Conservation (phyloP, 2,113 vertebrate species). For the Prinia subflava region DNA sequence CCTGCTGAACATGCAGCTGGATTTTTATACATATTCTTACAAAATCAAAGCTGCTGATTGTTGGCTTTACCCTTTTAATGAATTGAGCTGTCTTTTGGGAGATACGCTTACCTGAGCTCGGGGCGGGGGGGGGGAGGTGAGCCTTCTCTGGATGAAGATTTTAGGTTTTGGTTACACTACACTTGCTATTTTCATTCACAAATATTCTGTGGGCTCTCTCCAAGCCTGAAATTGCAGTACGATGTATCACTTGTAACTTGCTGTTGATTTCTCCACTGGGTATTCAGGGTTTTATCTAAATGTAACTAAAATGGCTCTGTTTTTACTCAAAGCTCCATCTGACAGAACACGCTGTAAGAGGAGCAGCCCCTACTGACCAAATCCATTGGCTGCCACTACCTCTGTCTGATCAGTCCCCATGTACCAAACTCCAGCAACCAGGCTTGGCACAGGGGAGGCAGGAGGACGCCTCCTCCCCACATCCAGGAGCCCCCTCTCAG, state of each 20-base stretch:
- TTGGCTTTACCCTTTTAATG: neutral
- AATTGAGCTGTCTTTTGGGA: neutral
- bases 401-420: fast-evolving
- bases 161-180: neutral
- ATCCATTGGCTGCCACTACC: neutral
- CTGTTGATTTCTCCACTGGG: neutral
- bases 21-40: neutral
- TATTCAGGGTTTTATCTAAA: neutral
- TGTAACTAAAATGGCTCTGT: neutral
- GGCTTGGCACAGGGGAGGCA: neutral
- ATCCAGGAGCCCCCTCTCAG: neutral
- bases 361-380: neutral
- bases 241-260: neutral
- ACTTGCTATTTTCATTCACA: neutral
- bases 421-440: neutral
- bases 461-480: neutral
- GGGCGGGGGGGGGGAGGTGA: neutral
- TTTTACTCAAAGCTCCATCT: fast-evolving
- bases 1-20: neutral
- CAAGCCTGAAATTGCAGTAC: neutral
- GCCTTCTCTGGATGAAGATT: neutral
- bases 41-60: neutral
- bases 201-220: neutral
- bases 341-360: neutral
- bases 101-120: fast-evolving